Conservation (phyloP, 2,113 vertebrate species). For the Sturnus vulgaris region DNA sequence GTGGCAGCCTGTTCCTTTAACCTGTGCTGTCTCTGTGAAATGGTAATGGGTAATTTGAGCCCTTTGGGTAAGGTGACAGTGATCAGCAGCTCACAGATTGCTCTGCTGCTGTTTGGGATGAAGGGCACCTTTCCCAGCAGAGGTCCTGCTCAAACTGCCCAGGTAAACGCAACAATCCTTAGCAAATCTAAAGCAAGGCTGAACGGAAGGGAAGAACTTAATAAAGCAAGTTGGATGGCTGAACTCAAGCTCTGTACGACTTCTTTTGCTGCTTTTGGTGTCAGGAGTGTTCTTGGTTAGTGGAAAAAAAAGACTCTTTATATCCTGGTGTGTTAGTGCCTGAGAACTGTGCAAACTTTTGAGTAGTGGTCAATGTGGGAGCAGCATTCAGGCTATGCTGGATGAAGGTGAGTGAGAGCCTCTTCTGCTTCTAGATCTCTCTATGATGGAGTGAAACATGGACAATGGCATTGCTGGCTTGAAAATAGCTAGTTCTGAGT, state of each 20-base stretch:
- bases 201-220: not conserved
- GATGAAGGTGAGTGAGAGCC: not conserved
- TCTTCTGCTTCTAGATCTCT: not conserved
- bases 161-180: not conserved
- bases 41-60: slow-evolving; percentile 20
- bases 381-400: not conserved
- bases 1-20: not conserved
- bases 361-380: not conserved
- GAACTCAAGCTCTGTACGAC: not conserved
- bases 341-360: not conserved
- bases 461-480: not conserved
- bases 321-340: fast-evolving
- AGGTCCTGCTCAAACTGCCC: not conserved
- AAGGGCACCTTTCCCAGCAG: not conserved
- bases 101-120: not conserved
- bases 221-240: not conserved
- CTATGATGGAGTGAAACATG: fast-evolving
- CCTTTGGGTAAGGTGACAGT: not conserved
- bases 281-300: not conserved
- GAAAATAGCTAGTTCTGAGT: not conserved
- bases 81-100: not conserved
- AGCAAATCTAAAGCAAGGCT: not conserved
- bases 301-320: not conserved
- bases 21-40: not conserved
- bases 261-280: not conserved